Conservation (phyloP, 2,113 vertebrate species). For the Lagopus leucura region DNA sequence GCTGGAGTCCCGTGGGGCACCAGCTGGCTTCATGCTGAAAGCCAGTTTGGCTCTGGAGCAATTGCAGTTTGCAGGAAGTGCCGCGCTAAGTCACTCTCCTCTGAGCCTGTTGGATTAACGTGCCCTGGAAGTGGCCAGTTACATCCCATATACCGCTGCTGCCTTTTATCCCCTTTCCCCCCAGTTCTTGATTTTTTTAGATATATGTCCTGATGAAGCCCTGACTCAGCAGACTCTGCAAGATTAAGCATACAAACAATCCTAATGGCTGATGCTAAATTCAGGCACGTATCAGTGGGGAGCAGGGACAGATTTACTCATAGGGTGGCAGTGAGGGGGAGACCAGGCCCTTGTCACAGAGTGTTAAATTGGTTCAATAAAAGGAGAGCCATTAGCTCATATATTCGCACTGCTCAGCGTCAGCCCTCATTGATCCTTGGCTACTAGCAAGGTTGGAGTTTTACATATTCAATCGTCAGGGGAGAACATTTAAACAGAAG, state of each 20-base stretch:
- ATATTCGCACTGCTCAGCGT: not conserved
- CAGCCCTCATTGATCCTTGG: constrained; percentile 30
- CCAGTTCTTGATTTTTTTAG: not conserved
- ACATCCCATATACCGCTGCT: accelerated
- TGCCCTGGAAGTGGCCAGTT: accelerated
- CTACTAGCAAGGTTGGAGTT: not conserved
- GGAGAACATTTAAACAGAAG: not conserved
- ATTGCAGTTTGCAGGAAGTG: accelerated
- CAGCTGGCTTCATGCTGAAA: not conserved
- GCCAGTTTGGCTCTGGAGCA: not conserved
- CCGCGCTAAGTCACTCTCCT: not conserved
- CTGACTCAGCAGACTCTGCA: not conserved
- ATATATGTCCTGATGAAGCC: accelerated
- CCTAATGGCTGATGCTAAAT: not conserved
- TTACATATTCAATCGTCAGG: constrained; percentile 7
- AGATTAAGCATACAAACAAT: not conserved
- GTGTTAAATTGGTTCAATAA: not conserved
- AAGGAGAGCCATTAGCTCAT: not conserved
- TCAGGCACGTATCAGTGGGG: not conserved
- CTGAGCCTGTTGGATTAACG: accelerated
- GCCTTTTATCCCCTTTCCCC: too few species aligned
- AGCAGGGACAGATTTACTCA: not conserved
- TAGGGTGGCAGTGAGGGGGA: not conserved
- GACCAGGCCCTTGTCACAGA: accelerated
- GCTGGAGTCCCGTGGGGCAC: too few species aligned